phyloP scores from a whole-genome alignment of 2,113 vertebrate genomes.

The Gallinago media region DNA sequence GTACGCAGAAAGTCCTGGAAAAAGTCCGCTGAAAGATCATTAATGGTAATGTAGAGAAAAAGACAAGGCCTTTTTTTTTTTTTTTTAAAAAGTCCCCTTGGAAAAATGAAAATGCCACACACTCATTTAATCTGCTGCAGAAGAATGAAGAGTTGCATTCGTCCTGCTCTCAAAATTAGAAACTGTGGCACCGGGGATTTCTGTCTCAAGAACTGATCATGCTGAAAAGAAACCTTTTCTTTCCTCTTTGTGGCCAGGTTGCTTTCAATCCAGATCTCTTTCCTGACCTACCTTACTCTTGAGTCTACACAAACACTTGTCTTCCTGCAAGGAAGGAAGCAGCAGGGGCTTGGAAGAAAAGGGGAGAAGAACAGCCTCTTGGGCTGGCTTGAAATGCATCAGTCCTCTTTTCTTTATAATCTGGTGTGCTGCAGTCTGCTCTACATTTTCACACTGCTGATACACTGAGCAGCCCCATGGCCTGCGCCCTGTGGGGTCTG shows the following conservation, averaged over 20 bases:
- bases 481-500: neutral
- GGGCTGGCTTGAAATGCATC: neutral
- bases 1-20: neutral
- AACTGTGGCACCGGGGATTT: slow-evolving; percentile 19
- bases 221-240: neutral
- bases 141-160: slow-evolving; percentile 23
- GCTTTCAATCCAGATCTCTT: neutral
- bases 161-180: neutral
- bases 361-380: neutral
- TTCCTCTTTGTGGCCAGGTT: neutral
- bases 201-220: neutral
- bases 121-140: neutral
- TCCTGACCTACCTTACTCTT: neutral
- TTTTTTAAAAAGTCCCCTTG: neutral
- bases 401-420: neutral
- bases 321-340: neutral
- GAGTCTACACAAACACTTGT: neutral
- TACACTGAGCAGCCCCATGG: neutral
- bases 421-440: neutral
- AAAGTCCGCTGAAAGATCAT: neutral
- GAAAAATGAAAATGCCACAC: slow-evolving; percentile 6
- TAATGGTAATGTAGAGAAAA: neutral
- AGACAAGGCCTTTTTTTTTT: neutral
- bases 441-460: neutral
- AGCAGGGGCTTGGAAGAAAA: neutral